Percentiles rank a stretch among this genome's conserved stretches.
phyloP scores from a whole-genome alignment of 1,140 invertebrate genomes.

The Drosophila micromelanica region DNA sequence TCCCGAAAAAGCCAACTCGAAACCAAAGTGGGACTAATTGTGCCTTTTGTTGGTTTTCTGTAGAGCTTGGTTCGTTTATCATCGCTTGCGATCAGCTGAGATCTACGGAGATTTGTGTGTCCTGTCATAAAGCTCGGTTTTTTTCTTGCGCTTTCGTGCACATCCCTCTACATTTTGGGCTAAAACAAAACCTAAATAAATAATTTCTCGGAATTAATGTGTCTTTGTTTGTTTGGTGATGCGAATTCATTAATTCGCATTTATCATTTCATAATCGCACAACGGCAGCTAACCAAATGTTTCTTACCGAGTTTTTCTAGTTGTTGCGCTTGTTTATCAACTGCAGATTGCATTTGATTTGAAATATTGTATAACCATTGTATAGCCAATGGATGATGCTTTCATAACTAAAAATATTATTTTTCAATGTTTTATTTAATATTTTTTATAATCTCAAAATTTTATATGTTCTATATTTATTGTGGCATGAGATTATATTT shows the following conservation, averaged over 20 bases:
- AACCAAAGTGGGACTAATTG: conserved; percentile 62
- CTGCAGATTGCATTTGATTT: not conserved
- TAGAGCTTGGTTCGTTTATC: conserved; percentile 34
- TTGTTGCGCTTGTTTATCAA: not conserved
- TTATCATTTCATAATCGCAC: conserved; percentile 46
- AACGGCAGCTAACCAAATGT: conserved; percentile 24
- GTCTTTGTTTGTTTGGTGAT: conserved; percentile 55
- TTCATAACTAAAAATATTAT: too few relatives aligned
- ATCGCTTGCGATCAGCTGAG: conserved; percentile 39
- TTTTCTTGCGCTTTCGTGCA: conserved; percentile 1
- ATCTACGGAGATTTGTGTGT: conserved; percentile 71
- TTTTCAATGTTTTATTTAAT: not conserved
- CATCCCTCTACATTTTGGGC: conserved; percentile 12
- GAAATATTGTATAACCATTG: not conserved
- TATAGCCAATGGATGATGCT: too few relatives aligned
- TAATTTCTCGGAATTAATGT: conserved; percentile 67
- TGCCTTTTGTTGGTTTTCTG: conserved; percentile 51
- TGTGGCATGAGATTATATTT: not conserved
- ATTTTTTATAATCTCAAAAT: not conserved
- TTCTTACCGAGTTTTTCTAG: conserved; percentile 9
- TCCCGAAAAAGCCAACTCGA: conserved; percentile 50
- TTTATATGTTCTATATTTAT: not conserved
- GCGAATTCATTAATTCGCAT: conserved; percentile 63
- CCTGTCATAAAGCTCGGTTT: conserved; percentile 66
- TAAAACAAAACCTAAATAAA: conserved; percentile 54